Evolutionary conservation across 2,888 invertebrate species (phyloP), one percentile per base, ranked within the genome.

Genomic region (Herminia tarsipennalis): DNA sequence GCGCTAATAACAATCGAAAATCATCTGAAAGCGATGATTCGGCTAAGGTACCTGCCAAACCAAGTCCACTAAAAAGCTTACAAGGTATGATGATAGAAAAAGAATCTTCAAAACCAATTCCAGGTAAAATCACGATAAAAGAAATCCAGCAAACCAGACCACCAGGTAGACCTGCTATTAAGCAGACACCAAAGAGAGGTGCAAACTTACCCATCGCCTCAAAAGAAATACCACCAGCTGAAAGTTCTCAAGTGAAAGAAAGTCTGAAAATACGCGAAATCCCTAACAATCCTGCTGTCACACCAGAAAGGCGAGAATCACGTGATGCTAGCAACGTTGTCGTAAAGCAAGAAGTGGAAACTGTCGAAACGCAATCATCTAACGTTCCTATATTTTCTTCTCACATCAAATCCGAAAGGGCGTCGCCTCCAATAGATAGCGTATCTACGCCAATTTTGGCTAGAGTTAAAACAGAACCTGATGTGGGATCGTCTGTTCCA

Each of bases 101-200:
- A 1, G 76, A 78, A 30, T 10, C 24, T 3, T 1, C 6, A 10
- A 35, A 35, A 16, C 2, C 10, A 6, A 18, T 21, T 12, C 55
- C 66, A 1, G 59, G 68, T 5, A 72, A 65, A 40, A 21, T 69
- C 2, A 63, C 71, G 29, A 57, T 66, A 5, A 74, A 71, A 46
- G 74, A 77, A 9, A 52, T 52, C 10, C 61, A 70, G 33, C 54
- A 49, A 13, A 50, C 52, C 0, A 79, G 77, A 44, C 76, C 71
- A 8, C 56, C 66, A 8, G 77, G 70, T 2, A 72, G 88, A 47
- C 88, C 88, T 1, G 78, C 78, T 16, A 66, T 92, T 13, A 91
- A 92, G 55, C 88, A 90, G 63, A 89, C 91, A 9, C 90, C 90
- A 6, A 90, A 83, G 69, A 80, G 86, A 68, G 82, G 73, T 16